Conservation (phyloP, 2,888 invertebrate species). For the Mantis religiosa region DNA sequence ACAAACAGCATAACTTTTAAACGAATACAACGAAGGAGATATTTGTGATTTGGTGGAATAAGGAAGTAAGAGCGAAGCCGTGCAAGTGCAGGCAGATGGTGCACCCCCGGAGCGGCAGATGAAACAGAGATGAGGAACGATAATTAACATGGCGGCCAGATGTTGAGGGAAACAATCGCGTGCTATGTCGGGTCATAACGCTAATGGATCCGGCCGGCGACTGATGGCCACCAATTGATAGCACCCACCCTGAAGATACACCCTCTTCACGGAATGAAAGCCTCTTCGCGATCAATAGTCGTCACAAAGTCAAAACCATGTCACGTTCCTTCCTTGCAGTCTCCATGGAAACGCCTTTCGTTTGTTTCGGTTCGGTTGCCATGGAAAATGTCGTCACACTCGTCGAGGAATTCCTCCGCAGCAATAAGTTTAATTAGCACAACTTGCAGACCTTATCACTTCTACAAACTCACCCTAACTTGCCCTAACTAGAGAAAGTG, state of each 20-base stretch:
- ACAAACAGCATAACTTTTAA: too few species aligned
- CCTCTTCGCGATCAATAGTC: not conserved
- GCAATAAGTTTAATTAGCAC: too few species aligned
- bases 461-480: too few species aligned
- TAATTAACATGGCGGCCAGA: conserved; percentile 24
- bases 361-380: not conserved
- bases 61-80: not conserved
- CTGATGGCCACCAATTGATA: not conserved
- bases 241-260: not conserved
- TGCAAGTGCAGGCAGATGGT: not conserved
- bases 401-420: too few species aligned
- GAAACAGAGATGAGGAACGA: conserved; percentile 31
- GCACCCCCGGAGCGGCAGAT: conserved; percentile 42
- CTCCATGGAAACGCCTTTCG: not conserved
- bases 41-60: too few species aligned
- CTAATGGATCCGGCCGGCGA: conserved; percentile 10
- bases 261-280: not conserved
- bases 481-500: too few species aligned
- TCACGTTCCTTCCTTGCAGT: not conserved
- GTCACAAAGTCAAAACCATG: not conserved
- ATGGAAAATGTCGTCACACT: not conserved
- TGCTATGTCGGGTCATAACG: not conserved
- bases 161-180: not conserved
- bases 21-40: too few species aligned
- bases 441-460: too few species aligned